Evolutionary conservation across 2,888 invertebrate genomes (phyloP), one percentile per base, ranked within the genome.

Genomic region (Tenthredo scrophulariae): DNA sequence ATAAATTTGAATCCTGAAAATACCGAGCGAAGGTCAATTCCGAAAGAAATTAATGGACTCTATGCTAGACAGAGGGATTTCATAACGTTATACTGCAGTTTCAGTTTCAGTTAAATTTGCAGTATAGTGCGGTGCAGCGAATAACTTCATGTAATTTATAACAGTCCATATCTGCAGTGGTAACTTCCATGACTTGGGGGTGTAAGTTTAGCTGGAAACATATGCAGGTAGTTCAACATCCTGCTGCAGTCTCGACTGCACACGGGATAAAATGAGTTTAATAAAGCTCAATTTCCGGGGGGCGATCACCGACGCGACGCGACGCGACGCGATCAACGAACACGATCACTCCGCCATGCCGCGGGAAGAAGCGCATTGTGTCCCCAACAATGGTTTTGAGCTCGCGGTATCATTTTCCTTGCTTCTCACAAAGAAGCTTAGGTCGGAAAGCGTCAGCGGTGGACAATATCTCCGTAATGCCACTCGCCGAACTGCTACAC

Each of bases 391-490:
- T 80, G 80, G 26, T 62, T 62, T 40, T 7, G 62, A 58, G 62
- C 80, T 74, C 37, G 58, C 62, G 40, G 80, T 80, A 80, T 80
- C 80, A 80, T 80, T 80, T 80, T 62, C 58, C 80, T 40, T 58
- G 37, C 62, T 80, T 54, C 22, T 80, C 80, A 80, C 80, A 80
- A 80, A 80, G 80, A 40, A 80, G 80, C 80, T 80, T 80, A 80
- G 80, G 62, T 62, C 80, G 58, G 37, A 15, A 40, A 80, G 58
- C 80, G 62, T 80, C 80, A 80, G 58, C 80, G 80, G 58, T 80
- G 80, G 80, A 80, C 80, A 80, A 80, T 80, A 80, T 80, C 80
- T 80, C 40, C 10, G 58, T 80, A 80, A 80, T 80, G 80, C 80
- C 43, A 80, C 80, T 80, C 80, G 80, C 80, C 37, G 62, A 62